These are phyloP conservation scores for Anodontia alba DNA, from an alignment of 2,888 invertebrate genomes.

Conservation along the genomic window DNA sequence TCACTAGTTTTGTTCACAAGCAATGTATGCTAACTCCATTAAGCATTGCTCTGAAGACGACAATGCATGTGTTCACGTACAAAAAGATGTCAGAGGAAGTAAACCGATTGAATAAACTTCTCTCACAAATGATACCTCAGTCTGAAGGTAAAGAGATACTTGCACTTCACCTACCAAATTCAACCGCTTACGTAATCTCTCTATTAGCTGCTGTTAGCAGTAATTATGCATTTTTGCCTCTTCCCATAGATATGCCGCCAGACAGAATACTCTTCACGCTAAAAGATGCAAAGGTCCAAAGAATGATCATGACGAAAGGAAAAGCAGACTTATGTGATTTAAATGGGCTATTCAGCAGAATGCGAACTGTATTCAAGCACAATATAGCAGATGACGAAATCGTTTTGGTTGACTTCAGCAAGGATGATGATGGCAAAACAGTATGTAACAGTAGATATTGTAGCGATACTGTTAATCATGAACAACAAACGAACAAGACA, in stretches of 20 bases:
- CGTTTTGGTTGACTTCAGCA: conserved; percentile 48
- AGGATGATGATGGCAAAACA: background rate
- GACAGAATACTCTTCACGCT: conserved; percentile 71
- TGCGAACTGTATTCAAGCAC: conserved; percentile 35
- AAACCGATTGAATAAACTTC: conserved; percentile 27
- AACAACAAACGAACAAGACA: background rate
- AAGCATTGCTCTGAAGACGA: conserved; percentile 62
- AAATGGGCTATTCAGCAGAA: conserved; percentile 36
- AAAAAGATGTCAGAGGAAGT: conserved; percentile 46
- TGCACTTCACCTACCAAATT: conserved; percentile 69
- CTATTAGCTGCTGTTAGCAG: conserved; percentile 83
- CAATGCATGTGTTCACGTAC: conserved; percentile 53
- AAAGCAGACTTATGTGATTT: conserved; percentile 31
- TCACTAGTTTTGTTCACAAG: conserved; percentile 47
- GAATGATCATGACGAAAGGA: conserved; percentile 55
- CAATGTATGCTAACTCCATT: conserved; percentile 49
- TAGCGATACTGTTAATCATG: background rate
- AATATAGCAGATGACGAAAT: conserved; percentile 35
- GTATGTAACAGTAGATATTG: too few relatives aligned
- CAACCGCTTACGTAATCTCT: conserved; percentile 77
- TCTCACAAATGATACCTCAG: conserved; percentile 12
- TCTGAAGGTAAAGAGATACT: conserved; percentile 42
- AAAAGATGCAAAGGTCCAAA: conserved; percentile 62
- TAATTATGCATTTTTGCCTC: conserved; percentile 71
- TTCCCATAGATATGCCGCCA: conserved; percentile 71